These are phyloP conservation scores for Popillia japonica DNA, from an alignment of 1,140 invertebrate genomes.

Conservation along the genomic window DNA sequence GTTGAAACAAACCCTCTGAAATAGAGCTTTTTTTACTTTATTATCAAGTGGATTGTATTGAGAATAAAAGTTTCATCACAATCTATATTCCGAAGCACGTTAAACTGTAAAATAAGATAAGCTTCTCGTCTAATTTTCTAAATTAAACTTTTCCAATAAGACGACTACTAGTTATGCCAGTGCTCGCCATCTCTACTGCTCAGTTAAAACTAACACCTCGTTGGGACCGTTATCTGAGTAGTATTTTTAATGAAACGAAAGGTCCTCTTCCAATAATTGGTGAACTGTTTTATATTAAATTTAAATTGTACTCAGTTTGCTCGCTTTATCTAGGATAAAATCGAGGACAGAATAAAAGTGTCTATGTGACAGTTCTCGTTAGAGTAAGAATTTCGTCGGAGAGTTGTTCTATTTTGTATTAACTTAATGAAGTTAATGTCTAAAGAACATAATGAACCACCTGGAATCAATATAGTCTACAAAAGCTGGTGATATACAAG, in stretches of 20 bases:
- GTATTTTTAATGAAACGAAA: conserved; percentile 6
- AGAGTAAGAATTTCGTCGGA: too few relatives aligned
- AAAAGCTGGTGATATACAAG: too few relatives aligned
- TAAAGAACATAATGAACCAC: too few relatives aligned
- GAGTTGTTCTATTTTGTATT: too few relatives aligned
- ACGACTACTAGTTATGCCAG: background rate
- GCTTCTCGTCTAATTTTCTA: conserved; percentile 1
- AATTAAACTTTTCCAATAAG: conserved; percentile 34
- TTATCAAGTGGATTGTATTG: background rate
- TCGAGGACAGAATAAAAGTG: too few relatives aligned
- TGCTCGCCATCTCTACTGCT: background rate
- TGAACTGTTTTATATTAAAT: conserved; percentile 13
- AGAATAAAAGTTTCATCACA: background rate
- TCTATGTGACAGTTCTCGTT: too few relatives aligned
- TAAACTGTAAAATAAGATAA: conserved; percentile 33
- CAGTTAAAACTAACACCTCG: background rate
- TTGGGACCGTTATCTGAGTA: background rate
- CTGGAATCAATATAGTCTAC: too few relatives aligned
- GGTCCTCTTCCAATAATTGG: background rate
- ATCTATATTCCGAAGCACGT: background rate
- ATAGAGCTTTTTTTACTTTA: background rate
- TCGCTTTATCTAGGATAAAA: background rate
- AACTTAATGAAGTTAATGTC: too few relatives aligned
- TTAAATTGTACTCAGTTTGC: background rate
- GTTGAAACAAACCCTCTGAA: background rate